Base-by-base conservation (phyloP, 2,113 vertebrate genomes). In the Siphamia tubifer region DNA sequence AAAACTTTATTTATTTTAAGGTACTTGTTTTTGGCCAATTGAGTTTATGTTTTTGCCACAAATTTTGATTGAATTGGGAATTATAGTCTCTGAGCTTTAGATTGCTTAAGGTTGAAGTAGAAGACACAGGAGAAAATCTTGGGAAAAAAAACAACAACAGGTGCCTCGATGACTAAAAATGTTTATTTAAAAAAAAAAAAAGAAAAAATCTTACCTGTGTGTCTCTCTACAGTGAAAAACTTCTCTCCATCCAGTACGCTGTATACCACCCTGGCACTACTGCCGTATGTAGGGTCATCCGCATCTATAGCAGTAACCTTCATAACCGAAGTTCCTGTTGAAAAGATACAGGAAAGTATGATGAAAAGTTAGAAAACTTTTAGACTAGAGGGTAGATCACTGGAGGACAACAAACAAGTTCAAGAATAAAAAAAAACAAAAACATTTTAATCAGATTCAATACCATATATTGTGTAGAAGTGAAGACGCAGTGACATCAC, bases 291-390 rank as follows among this genome's bases (percentile, higher is more conserved):
- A 42, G 96, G 97, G 86, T 99, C 98, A 1, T 99, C 98, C 0
- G 95, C 98, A 20, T 99, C 98, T 0, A 95, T 97, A 0, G 98
- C 98, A 74, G 95, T 95, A 61, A 99, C 96, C 90, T 96, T 96
- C 95, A 99, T 98, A 73, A 99, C 96, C 0, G 97, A 98, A 0
- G 97, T 98, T 75, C 96, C 98, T 99, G 92, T 67, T n/a, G 52
- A 49, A 49, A 56, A 74, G 2, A 76, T 49, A 60, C 47, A 69
- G 10, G 17, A 25, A 43, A 44, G 56, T 72, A 56, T 66, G 16
- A 82, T 20, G 35, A 12, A n/a, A 48, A 6, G 36, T 6, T 35
- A 24, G 10, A 23, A 27, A 63, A 8, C 19, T 15, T 39, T 68
- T 6, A n/a, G 25, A 66, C n/a, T n/a, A n/a, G n/a, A n/a, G n/a